These are phyloP conservation scores for Marasmarcha lunaedactyla DNA, from an alignment of 2,888 invertebrate genomes.

Conservation along the genomic window DNA sequence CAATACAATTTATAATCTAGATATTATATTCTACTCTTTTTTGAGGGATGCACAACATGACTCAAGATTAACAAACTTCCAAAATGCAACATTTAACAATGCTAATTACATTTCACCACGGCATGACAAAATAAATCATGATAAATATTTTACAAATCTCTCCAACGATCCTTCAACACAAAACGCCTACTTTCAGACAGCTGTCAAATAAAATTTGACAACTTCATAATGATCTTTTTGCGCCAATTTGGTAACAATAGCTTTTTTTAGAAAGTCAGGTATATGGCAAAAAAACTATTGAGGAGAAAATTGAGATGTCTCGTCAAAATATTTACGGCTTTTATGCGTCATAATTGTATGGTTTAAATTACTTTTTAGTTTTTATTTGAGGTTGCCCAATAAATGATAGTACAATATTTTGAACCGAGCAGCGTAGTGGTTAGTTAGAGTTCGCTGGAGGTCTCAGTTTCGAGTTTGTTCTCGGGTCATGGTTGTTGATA, in stretches of 20 bases:
- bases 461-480: too few relatives aligned
- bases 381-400: too few relatives aligned
- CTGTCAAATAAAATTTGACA: slow-evolving; percentile 59
- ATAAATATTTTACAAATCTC: slow-evolving; percentile 32
- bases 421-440: too few relatives aligned
- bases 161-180: slow-evolving; percentile 18
- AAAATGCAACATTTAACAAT: not conserved
- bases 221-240: slow-evolving; percentile 36
- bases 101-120: not conserved
- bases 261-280: slow-evolving; percentile 11
- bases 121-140: slow-evolving; percentile 13
- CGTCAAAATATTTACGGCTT: slow-evolving; percentile 25
- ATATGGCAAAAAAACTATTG: slow-evolving; percentile 10
- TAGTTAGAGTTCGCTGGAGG: too few relatives aligned
- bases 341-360: slow-evolving; percentile 16
- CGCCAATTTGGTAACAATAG: slow-evolving; percentile 5
- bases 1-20: too few relatives aligned
- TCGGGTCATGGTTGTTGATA: too few relatives aligned
- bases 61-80: too few relatives aligned
- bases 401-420: too few relatives aligned
- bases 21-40: too few relatives aligned
- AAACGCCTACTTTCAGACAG: slow-evolving; percentile 46
- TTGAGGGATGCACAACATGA: too few relatives aligned
- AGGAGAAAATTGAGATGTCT: slow-evolving; percentile 19
- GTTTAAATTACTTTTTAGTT: too few relatives aligned